Conservation (phyloP, 1,140 invertebrate species). For the Bombus confusus region DNA sequence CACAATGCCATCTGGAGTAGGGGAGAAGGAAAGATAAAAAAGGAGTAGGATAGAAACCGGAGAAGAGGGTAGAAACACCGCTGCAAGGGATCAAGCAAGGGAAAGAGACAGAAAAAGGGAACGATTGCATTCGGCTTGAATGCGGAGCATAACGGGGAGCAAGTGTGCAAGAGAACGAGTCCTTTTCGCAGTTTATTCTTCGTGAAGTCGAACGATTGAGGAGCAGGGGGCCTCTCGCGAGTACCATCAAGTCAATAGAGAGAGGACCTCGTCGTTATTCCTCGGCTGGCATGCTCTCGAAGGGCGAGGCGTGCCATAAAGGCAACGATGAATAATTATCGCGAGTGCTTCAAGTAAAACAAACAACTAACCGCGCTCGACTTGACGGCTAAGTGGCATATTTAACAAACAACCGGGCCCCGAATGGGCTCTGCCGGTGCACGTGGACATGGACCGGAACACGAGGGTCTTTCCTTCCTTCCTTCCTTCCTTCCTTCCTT, state of each 20-base stretch:
- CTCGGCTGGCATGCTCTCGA: slow-evolving; percentile 39
- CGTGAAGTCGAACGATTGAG: slow-evolving; percentile 55
- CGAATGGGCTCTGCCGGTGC: slow-evolving; percentile 38
- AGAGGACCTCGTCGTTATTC: slow-evolving; percentile 70
- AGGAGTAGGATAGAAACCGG: not conserved
- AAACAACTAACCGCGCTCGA: slow-evolving; percentile 77
- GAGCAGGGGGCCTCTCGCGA: slow-evolving; percentile 44
- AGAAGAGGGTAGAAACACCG: not conserved
- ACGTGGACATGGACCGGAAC: slow-evolving; percentile 19
- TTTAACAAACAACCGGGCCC: slow-evolving; percentile 72
- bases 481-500: not conserved
- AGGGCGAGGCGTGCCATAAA: slow-evolving; percentile 68
- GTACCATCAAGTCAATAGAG: slow-evolving; percentile 69
- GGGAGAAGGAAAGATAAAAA: slow-evolving; percentile 19
- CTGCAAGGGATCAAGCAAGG: not conserved
- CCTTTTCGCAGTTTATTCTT: slow-evolving; percentile 78
- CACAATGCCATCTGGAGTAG: slow-evolving; percentile 24
- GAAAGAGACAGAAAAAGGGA: not conserved
- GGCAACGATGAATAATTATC: slow-evolving; percentile 80
- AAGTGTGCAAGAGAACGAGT: slow-evolving; percentile 66
- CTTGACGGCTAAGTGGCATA: slow-evolving; percentile 78
- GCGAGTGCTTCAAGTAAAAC: slow-evolving; percentile 77
- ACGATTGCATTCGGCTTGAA: slow-evolving; percentile 58
- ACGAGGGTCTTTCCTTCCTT: slow-evolving; percentile 8
- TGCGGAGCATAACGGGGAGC: slow-evolving; percentile 47